Evolutionary conservation across 35 echinoderm and acorn worm genomes (phyloP).

Genomic region (Apostichopus japonicus): DNA sequence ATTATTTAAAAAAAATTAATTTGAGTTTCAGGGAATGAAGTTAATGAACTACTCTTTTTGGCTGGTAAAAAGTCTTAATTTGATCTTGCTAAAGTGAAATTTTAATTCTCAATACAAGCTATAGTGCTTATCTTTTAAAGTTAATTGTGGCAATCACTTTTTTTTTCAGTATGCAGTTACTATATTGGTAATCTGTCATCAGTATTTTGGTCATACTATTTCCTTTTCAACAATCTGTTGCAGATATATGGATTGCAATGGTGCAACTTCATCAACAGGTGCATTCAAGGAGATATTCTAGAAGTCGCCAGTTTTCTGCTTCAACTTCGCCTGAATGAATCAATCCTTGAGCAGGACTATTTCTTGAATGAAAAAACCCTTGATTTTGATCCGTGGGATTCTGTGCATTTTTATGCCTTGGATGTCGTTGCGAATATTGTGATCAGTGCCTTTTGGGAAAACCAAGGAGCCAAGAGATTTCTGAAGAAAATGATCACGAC

Average conservation of each 20-base stretch:
- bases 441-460: slow-evolving; percentile 65
- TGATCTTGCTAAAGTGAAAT: no score
- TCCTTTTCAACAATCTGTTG: neutral
- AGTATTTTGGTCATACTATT: no score
- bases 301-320: slow-evolving; percentile 34
- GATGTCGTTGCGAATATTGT: slow-evolving; percentile 62
- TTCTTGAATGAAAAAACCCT: neutral
- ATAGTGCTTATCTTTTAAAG: no score
- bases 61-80: no score
- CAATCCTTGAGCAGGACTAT: slow-evolving; percentile 35
- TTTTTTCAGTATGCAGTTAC: no score
- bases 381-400: slow-evolving; percentile 57
- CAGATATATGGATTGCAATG: slow-evolving; percentile 31
- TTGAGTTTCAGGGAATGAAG: no score
- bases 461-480: slow-evolving; percentile 42
- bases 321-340: slow-evolving; percentile 22
- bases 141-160: no score
- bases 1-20: no score
- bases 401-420: slow-evolving; percentile 63
- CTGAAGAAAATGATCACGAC: slow-evolving; percentile 9
- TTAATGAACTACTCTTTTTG: no score
- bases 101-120: no score
- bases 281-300: slow-evolving; percentile 50
- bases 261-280: slow-evolving; percentile 48
- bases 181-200: no score